Evolutionary conservation across 2,888 invertebrate species (phyloP).

Genomic region (Melangyna quadrimaculata): DNA sequence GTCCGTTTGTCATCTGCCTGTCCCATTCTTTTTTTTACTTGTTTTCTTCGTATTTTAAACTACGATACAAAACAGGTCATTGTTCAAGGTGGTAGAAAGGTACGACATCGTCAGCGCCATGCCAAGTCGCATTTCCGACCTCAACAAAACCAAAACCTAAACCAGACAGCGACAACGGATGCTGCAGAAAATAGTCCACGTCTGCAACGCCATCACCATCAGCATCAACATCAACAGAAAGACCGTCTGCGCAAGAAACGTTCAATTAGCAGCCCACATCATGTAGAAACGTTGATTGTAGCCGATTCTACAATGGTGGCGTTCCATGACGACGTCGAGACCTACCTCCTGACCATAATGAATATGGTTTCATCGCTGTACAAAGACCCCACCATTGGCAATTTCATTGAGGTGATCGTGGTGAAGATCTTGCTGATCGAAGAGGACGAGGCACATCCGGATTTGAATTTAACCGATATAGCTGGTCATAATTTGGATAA

Average conservation of each 20-base stretch:
- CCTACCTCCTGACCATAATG: constrained; percentile 94
- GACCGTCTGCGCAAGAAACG: constrained; percentile 80
- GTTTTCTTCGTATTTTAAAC: not conserved
- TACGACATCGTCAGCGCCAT: constrained; percentile 74
- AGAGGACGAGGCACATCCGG: constrained; percentile 83
- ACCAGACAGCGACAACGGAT: constrained; percentile 45
- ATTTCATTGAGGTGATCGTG: constrained; percentile 94
- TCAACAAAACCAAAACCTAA: constrained; percentile 66
- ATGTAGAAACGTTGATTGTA: constrained; percentile 93
- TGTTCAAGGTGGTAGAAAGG: constrained; percentile 80
- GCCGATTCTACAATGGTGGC: constrained; percentile 94
- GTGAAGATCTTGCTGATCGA: constrained; percentile 90
- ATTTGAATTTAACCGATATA: constrained; percentile 88
- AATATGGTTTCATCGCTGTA: constrained; percentile 95
- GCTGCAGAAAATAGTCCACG: constrained; percentile 77
- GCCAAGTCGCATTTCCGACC: constrained; percentile 38
- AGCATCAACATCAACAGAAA: constrained; percentile 33
- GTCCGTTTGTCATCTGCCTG: not conserved
- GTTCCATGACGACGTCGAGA: constrained; percentile 92
- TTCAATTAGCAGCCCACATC: constrained; percentile 88
- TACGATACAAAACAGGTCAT: constrained; percentile 76
- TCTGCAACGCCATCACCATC: constrained; percentile 76
- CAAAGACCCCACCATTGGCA: constrained; percentile 93
- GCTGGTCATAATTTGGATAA: constrained; percentile 91
- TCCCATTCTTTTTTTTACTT: not conserved